A percentile compares a stretch with the other conserved stretches of the same genome.
These are phyloP conservation scores for Vipera ursinii DNA, from an alignment of 2,797 vertebrate species.

Conservation along the genomic window DNA sequence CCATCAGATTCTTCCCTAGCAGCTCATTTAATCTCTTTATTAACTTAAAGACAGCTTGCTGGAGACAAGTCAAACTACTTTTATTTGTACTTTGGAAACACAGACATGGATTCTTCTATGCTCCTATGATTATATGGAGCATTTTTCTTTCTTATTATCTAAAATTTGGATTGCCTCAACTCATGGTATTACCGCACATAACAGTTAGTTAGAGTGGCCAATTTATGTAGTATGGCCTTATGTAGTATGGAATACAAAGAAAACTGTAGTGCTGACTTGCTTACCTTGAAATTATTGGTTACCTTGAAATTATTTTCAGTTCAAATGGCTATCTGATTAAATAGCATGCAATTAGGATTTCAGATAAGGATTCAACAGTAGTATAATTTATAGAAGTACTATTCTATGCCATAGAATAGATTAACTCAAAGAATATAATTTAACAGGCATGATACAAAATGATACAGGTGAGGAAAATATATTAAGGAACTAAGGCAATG, in stretches of 20 bases:
- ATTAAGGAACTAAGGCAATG: neutral
- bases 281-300: neutral
- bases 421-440: neutral
- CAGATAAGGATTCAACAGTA: neutral
- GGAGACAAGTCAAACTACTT: slow-evolving; percentile 8
- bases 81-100: neutral
- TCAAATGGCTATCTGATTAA: neutral
- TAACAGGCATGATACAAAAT: neutral
- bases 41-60: slow-evolving; percentile 17
- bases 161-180: neutral
- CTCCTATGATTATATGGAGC: fast-evolving
- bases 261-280: no score
- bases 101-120: neutral
- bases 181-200: no score
- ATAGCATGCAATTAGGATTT: neutral
- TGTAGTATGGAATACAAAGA: no score
- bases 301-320: neutral
- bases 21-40: slow-evolving; percentile 17
- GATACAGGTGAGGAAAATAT: neutral
- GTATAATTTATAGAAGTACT: neutral
- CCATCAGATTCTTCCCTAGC: slow-evolving; percentile 21
- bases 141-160: neutral
- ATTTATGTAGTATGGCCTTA: no score
- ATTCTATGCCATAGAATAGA: neutral
- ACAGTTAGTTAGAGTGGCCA: no score